These are phyloP conservation scores for Vulpes ferrilata DNA, from an alignment of 2,113 vertebrate genomes.

Conservation along the genomic window DNA sequence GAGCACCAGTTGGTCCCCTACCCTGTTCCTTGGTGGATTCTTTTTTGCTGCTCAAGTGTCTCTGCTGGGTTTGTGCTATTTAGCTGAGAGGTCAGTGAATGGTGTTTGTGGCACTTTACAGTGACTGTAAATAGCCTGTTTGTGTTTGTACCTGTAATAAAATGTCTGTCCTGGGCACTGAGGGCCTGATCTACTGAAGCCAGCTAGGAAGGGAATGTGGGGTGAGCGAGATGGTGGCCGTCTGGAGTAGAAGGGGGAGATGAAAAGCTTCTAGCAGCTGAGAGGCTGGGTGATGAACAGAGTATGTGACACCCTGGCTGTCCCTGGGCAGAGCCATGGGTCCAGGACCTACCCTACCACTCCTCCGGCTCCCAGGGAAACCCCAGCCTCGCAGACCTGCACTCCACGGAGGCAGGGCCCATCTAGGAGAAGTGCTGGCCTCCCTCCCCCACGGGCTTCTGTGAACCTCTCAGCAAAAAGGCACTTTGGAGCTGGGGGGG, in stretches of 20 bases:
- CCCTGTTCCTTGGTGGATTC: neutral
- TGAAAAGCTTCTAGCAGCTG: neutral
- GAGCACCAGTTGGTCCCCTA: neutral
- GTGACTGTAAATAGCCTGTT: neutral
- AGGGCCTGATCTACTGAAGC: neutral
- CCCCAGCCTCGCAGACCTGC: neutral
- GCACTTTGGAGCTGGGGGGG: neutral
- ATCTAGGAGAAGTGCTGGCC: neutral
- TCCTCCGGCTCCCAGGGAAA: neutral
- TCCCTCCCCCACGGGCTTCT: neutral
- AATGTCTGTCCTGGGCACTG: neutral
- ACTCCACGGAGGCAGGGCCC: neutral
- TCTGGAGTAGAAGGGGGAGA: neutral
- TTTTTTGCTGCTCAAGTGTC: neutral
- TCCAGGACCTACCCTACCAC: neutral
- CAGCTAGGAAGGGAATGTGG: neutral
- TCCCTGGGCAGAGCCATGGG: neutral
- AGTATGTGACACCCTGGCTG: neutral
- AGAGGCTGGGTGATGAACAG: neutral
- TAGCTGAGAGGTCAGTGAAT: conserved; percentile 20
- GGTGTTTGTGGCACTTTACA: neutral
- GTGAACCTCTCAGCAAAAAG: neutral
- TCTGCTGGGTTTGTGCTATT: conserved; percentile 17
- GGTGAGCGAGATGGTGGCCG: neutral
- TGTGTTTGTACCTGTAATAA: conserved; percentile 17